Evolutionary conservation across 2,888 invertebrate species (phyloP), one percentile per base, ranked within the genome.

Genomic region (Achlya flavicornis): DNA sequence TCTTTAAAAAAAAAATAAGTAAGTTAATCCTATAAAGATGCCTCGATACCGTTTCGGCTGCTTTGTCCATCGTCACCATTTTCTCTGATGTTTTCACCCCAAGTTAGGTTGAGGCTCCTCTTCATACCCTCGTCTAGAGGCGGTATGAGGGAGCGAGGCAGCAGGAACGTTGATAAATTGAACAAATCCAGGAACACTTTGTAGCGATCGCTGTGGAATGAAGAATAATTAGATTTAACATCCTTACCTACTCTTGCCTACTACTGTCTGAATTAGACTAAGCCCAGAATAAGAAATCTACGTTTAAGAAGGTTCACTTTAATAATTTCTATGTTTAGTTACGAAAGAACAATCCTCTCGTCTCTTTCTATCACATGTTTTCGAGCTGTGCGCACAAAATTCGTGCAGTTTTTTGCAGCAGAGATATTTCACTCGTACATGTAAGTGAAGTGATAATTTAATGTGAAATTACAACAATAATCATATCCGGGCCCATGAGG

Each of bases 121-220:
- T 97, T 97, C 97, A 99, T 98, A 19, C 95, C 92, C 1, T 95
- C 95, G 48, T 97, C 97, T 61, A 99, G 93, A 0, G 97, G 97
- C 0, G 99, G 99, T 77, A 99, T 98, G 72, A 97, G 95, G 33
- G 96, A 95, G 8, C 99, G 96, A 0, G 99, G 99, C 78, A 99
- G 96, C 69, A 99, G 93, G 93, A 98, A 99, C 0, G 99, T 99
- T 0, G 99, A 99, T 64, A 99, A 91, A 88, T 99, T 99, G 94
- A 99, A 99, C 57, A 99, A 93, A 87, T 99, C 99, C 85, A 99
- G 92, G 86, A 99, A 99, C 41, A 99, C 98, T 92, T 99, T 99
- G 94, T 99, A 99, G 32, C 99, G 97, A 90, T 99, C 99, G 87
- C 99, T 99, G 93, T 58, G 33, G 26, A 95, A n/a, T 43, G 10